A percentile compares a stretch with the other conserved stretches of the same genome.
phyloP scores from a whole-genome alignment of 2,113 vertebrate species.

The Esox niger region DNA sequence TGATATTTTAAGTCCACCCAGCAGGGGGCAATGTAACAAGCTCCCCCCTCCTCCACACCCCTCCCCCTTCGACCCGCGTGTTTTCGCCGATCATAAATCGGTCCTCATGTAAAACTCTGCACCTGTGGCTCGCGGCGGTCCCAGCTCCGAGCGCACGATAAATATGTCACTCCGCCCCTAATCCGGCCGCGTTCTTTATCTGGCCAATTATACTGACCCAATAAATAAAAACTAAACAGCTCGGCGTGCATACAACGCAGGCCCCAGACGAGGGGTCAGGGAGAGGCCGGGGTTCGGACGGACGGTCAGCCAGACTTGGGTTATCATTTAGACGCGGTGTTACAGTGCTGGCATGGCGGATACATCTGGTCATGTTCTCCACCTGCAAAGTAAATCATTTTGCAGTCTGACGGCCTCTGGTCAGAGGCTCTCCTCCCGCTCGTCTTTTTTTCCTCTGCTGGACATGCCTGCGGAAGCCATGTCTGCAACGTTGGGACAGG shows the following conservation, averaged over 20 bases:
- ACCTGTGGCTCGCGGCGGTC: conserved; percentile 62
- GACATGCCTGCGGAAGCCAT: not conserved
- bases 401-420: conserved; percentile 39
- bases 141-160: conserved; percentile 56
- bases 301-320: conserved; percentile 2
- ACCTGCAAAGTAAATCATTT: conserved; percentile 44
- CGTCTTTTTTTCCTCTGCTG: not conserved
- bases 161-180: conserved; percentile 64
- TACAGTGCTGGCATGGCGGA: conserved; percentile 9
- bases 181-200: conserved; percentile 39
- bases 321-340: conserved; percentile 21
- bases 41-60: not conserved
- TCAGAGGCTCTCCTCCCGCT: not conserved
- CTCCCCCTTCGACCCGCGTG: not conserved
- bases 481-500: not conserved
- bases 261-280: conserved; percentile 10
- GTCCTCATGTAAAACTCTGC: conserved; percentile 68
- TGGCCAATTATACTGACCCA: conserved; percentile 43
- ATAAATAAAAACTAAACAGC: conserved; percentile 65
- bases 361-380: not conserved
- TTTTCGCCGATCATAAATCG: conserved; percentile 60
- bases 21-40: conserved; percentile 32
- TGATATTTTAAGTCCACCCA: conserved; percentile 10
- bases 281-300: not conserved
- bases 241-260: conserved; percentile 27